Percentiles rank a stretch among this genome's conserved stretches.
These are phyloP conservation scores for Pachliopta kotzebuea DNA, from an alignment of 2,888 invertebrate genomes.

Conservation along the genomic window DNA sequence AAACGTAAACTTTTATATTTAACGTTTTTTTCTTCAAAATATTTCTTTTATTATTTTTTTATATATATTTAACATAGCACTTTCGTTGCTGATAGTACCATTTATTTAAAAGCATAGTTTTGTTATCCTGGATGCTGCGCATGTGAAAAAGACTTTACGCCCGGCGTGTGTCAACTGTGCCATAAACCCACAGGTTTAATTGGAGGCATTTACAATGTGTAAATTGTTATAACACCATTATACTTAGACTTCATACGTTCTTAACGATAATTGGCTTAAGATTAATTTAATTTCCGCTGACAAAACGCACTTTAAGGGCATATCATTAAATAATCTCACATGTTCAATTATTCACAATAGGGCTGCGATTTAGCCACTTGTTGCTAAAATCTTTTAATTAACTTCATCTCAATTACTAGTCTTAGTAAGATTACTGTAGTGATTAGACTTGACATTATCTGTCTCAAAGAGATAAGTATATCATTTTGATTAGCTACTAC, in stretches of 20 bases:
- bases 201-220: constrained; percentile 53
- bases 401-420: no score
- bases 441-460: no score
- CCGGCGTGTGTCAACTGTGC: constrained; percentile 29
- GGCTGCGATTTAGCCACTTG: constrained; percentile 7
- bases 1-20: no score
- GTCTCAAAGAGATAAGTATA: no score
- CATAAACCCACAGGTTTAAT: constrained; percentile 53
- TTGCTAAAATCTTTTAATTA: background rate
- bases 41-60: no score
- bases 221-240: constrained; percentile 47
- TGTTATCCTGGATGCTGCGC: background rate
- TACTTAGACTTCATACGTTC: constrained; percentile 32
- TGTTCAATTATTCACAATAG: constrained; percentile 16
- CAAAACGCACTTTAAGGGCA: constrained; percentile 17
- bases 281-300: constrained; percentile 26
- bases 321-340: constrained; percentile 10
- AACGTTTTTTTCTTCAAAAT: no score
- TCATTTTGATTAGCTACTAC: no score
- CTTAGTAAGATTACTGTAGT: no score
- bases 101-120: constrained; percentile 1
- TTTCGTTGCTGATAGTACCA: background rate
- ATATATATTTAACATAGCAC: background rate
- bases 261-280: constrained; percentile 29
- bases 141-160: constrained; percentile 11